Conservation (phyloP, 2,888 invertebrate species). For the Galeruca laticollis region DNA sequence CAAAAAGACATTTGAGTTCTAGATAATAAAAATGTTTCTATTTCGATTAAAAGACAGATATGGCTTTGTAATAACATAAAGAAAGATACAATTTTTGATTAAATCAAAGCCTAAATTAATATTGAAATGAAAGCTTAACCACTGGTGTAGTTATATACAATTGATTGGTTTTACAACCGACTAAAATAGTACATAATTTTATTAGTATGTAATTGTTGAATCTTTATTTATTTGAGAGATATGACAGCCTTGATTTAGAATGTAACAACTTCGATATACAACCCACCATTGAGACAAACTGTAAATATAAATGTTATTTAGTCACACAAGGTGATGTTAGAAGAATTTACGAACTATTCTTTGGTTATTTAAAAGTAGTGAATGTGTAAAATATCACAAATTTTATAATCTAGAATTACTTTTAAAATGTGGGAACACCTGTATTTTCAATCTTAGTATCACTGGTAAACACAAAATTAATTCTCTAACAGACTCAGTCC, state of each 20-base stretch:
- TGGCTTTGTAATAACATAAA: not conserved
- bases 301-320: constrained; percentile 5
- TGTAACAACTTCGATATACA: not conserved
- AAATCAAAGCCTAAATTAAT: too few relatives aligned
- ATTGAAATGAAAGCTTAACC: not conserved
- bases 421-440: constrained; percentile 2
- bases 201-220: not conserved
- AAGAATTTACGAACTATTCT: constrained; percentile 4
- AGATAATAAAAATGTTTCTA: not conserved
- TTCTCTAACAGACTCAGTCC: not conserved
- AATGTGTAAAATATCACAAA: constrained; percentile 7
- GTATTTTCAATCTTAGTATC: not conserved
- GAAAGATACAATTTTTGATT: not conserved
- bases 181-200: not conserved
- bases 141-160: not conserved
- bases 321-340: not conserved
- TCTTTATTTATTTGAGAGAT: not conserved
- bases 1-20: not conserved
- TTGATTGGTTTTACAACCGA: not conserved
- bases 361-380: constrained; percentile 9
- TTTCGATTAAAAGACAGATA: not conserved
- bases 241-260: constrained; percentile 7
- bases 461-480: not conserved
- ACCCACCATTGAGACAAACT: not conserved
- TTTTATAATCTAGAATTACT: not conserved